phyloP scores from a whole-genome alignment of 2,888 invertebrate genomes.

The Dasypogon diadema region DNA sequence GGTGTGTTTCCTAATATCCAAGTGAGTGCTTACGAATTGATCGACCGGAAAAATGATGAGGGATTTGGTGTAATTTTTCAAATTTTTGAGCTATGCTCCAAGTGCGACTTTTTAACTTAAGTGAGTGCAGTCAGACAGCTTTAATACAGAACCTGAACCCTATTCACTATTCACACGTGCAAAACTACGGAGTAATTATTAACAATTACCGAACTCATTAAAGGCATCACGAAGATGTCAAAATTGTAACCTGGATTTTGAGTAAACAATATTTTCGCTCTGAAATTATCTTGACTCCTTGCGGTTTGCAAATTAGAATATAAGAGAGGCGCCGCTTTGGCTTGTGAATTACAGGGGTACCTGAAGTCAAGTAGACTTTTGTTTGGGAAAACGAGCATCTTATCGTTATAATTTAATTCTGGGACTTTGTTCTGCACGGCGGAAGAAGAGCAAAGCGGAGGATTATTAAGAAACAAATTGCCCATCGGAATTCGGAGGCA shows the following conservation, averaged over 20 bases:
- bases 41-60: neutral
- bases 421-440: constrained; percentile 13
- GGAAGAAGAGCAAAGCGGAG: neutral
- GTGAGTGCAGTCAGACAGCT: too few relatives aligned
- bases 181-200: too few relatives aligned
- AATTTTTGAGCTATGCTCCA: too few relatives aligned
- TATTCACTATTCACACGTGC: constrained; percentile 30
- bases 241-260: constrained; percentile 21
- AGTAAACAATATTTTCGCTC: constrained; percentile 23
- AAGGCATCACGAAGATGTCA: constrained; percentile 29
- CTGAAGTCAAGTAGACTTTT: neutral
- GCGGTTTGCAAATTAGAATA: constrained; percentile 44
- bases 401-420: constrained; percentile 21
- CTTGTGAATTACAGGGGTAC: constrained; percentile 22
- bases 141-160: neutral
- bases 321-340: constrained; percentile 30
- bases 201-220: constrained; percentile 32
- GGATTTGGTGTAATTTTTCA: constrained; percentile 14
- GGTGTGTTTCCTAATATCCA: too few relatives aligned
- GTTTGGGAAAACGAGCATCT: constrained; percentile 18
- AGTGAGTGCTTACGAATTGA: too few relatives aligned
- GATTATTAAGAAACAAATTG: constrained; percentile 39
- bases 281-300: constrained; percentile 34
- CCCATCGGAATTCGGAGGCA: constrained; percentile 40
- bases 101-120: too few relatives aligned